Evolutionary conservation across 2,888 invertebrate genomes (phyloP), one percentile per base, ranked within the genome.

Genomic region (Perdita meconis): DNA sequence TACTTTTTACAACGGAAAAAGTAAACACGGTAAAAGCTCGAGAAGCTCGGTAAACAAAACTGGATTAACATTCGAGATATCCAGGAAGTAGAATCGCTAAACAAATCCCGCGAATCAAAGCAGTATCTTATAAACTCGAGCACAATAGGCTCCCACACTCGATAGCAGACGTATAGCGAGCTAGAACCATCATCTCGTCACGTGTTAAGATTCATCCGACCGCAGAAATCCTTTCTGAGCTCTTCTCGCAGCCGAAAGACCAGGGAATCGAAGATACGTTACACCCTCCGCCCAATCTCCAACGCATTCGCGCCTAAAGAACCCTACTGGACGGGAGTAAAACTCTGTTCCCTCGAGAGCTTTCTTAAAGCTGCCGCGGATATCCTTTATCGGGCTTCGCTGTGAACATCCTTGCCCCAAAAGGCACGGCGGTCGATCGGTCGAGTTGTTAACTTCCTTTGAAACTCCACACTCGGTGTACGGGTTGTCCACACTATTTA

Each of bases 381-480:
- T 79, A 75, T 82, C 64, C 56, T 55, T 66, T 74, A 74, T 81
- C 82, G 47, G 51, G 59, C 67, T 75, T 67, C 55, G 16, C 26
- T 26, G 55, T 38, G 60, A 75, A 71, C 67, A 61, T 36, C 61
- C 38, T n/a, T n/a, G n/a, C n/a, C 57, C 38, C 6, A 59, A 51
- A 38, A 44, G 44, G 44, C 42, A 30, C 44, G 44, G 30, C 47
- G 57, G 47, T 40, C 56, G 24, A 56, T 57, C 65, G 50, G 8
- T 70, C 59, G 26, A 24, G 19, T 30, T 19, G 44, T 3, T 61
- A 26, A 16, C 44, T 66, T 40, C 8, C 55, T 79, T 69, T 73
- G 70, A 83, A 83, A 83, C 63, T 55, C 60, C 42, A 67, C 82
- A 72, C 74, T 44, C 57, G 34, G 63, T 77, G 12, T 34, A 42